Evolutionary conservation across 1,140 invertebrate genomes (phyloP).

Genomic region (Drosophila kepulauana): DNA sequence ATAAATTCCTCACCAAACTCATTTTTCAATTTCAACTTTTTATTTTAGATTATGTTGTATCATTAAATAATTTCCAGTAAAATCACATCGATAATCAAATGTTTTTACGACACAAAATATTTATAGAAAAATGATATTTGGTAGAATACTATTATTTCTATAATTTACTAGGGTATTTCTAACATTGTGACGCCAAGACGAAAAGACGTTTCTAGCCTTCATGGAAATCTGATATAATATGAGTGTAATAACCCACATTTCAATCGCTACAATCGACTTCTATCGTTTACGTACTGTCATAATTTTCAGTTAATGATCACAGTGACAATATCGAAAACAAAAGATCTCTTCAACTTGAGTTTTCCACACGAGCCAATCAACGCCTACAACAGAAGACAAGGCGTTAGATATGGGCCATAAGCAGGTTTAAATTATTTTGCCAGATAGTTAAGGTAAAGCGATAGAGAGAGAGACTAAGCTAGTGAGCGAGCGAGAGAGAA

Average conservation of each 20-base stretch:
- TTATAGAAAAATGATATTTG: too few relatives aligned
- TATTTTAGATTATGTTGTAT: too few relatives aligned
- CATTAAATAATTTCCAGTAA: too few relatives aligned
- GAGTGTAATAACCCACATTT: slow-evolving; percentile 11
- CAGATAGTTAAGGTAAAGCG: not conserved
- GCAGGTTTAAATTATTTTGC: slow-evolving; percentile 25
- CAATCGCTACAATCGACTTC: not conserved
- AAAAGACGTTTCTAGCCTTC: not conserved
- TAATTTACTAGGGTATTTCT: too few relatives aligned
- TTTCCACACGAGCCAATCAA: slow-evolving; percentile 25
- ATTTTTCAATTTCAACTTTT: too few relatives aligned
- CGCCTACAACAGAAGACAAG: slow-evolving; percentile 28
- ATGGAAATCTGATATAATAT: slow-evolving; percentile 10
- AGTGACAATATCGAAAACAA: slow-evolving; percentile 35
- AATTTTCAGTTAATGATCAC: slow-evolving; percentile 18
- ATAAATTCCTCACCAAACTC: too few relatives aligned
- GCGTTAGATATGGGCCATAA: not conserved
- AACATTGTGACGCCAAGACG: not conserved
- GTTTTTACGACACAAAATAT: too few relatives aligned
- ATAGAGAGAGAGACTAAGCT: not conserved
- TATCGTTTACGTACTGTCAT: not conserved
- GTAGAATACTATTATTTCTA: too few relatives aligned
- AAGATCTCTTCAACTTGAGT: slow-evolving; percentile 10
- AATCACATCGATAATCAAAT: too few relatives aligned
- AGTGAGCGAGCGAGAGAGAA: not conserved